Evolutionary conservation across 2,113 vertebrate genomes (phyloP), one percentile per base, ranked within the genome.

Genomic region (Caretta caretta): DNA sequence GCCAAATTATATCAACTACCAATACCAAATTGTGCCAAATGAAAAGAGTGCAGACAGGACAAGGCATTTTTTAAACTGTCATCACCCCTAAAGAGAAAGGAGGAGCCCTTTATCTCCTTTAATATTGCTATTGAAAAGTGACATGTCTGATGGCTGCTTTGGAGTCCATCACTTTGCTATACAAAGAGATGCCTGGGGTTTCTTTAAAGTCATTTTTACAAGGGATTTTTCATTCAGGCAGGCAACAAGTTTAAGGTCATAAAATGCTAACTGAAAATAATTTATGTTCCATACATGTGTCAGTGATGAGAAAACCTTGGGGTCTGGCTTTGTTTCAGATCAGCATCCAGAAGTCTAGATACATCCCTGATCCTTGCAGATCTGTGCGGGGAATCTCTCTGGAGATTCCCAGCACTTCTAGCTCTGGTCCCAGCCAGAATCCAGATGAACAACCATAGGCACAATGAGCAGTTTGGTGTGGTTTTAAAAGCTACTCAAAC

Each of bases 1-100:
- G 98, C 98, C 98, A 98, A 97, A 82, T 97, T 95, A 97, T 86
- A 98, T 97, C 97, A 98, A 98, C 96, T 80, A 95, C 90, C 86
- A 35, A 65, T 80, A 95, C 90, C 86, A 35, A 65, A 90, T 94
- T 19, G 78, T 93, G 96, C 95, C 96, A 97, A 90, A 86, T 53
- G 76, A 87, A 87, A 94, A 96, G 56, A 92, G 89, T 0, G 29
- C 80, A 83, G 82, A 79, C 92, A 88, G 89, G 93, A 92, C 72
- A 48, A 78, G 94, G 90, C 88, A 29, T 86, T 96, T 94, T 54
- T 93, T 56, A 93, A 91, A 35, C 53, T 93, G 92, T 90, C 86
- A 91, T 88, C 56, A 50, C 50, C 87, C 62, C 50, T 11, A 1
- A 56, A 90, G 91, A 90, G 81, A 86, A 86, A 27, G 25, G 78